These are phyloP conservation scores for Leguminivora glycinivorella DNA, from an alignment of 1,140 invertebrate genomes.

Conservation along the genomic window DNA sequence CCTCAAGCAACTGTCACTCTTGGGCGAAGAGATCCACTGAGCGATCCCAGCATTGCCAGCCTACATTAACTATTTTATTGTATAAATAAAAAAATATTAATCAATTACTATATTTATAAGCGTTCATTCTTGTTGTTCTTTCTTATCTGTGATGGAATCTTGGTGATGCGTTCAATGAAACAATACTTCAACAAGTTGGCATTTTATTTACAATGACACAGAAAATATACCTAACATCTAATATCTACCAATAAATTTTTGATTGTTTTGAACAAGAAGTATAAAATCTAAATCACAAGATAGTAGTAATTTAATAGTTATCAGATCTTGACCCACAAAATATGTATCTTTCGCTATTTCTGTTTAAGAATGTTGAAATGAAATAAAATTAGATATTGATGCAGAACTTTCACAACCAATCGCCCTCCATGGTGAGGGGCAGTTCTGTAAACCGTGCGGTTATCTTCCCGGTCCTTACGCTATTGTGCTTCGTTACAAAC, in stretches of 20 bases:
- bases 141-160: conserved; percentile 25
- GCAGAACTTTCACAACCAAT: conserved; percentile 51
- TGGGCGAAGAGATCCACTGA: conserved; percentile 86
- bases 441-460: conserved; percentile 32
- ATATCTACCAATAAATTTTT: conserved; percentile 74
- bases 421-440: conserved; percentile 37
- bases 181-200: conserved; percentile 76
- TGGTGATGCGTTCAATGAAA: conserved; percentile 57
- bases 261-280: conserved; percentile 78
- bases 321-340: conserved; percentile 61
- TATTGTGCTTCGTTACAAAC: conserved; percentile 71
- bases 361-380: conserved; percentile 38
- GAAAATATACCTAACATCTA: conserved; percentile 79
- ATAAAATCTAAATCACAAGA: conserved; percentile 79
- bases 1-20: conserved; percentile 90
- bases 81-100: conserved; percentile 30
- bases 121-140: conserved; percentile 3
- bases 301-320: conserved; percentile 65
- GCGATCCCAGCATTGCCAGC: conserved; percentile 52
- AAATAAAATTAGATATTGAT: conserved; percentile 38
- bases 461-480: conserved; percentile 57
- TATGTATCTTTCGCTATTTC: conserved; percentile 33
- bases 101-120: conserved; percentile 19
- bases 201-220: conserved; percentile 80
- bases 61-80: conserved; percentile 6